phyloP scores from a whole-genome alignment of 2,797 vertebrate species.

The Microhierax caerulescens region DNA sequence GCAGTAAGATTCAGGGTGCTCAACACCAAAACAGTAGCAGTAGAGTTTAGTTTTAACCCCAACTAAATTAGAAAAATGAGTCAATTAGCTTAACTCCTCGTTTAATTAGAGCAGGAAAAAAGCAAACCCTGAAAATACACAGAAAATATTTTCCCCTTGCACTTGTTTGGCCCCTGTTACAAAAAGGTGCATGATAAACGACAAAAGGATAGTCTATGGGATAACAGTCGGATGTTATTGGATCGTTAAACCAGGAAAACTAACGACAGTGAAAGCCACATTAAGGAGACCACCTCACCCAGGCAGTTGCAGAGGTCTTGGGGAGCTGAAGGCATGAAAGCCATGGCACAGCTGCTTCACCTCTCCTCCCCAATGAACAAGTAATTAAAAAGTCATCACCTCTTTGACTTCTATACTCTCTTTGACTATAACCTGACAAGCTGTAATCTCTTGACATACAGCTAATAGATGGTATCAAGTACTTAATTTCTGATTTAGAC shows the following conservation, averaged over 20 bases:
- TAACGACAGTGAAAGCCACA: not conserved
- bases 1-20: not conserved
- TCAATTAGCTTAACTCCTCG: not conserved
- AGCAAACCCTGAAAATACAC: not conserved
- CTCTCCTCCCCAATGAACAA: not conserved
- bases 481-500: not conserved
- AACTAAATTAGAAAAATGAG: not conserved
- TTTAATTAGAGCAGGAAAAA: not conserved
- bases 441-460: not conserved
- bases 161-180: not conserved
- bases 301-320: accelerated
- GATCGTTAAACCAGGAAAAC: not conserved
- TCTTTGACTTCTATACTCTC: not conserved
- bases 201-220: not conserved
- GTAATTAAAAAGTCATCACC: not conserved
- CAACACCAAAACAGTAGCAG: not conserved
- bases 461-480: not conserved
- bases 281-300: not conserved
- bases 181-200: not conserved
- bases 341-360: not conserved
- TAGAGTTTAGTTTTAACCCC: not conserved
- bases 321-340: not conserved
- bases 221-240: not conserved
- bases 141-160: not conserved
- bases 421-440: not conserved